A percentile compares a stretch with the other conserved stretches of the same genome.
These are phyloP conservation scores for Lindbergichthys nudifrons DNA, from an alignment of 2,797 vertebrate genomes.

Conservation along the genomic window DNA sequence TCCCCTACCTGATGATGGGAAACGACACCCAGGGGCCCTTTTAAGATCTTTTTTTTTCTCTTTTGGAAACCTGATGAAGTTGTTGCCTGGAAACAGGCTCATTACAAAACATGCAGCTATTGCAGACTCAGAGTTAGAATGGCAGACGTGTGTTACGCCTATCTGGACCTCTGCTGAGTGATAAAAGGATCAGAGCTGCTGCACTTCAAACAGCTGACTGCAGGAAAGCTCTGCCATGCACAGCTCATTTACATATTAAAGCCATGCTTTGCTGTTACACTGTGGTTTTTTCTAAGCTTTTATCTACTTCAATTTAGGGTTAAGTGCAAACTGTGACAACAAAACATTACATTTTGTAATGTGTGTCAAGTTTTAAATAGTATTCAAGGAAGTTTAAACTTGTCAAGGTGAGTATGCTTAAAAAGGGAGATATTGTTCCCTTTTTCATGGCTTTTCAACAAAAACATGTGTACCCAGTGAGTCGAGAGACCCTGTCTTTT, in stretches of 20 bases:
- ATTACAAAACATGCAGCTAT: constrained; percentile 40
- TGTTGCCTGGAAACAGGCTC: constrained; percentile 63
- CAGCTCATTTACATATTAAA: constrained; percentile 34
- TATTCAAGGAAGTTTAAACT: not conserved
- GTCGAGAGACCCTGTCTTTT: no score
- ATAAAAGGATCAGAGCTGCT: constrained; percentile 34
- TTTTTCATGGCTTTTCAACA: not conserved
- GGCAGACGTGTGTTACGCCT: constrained; percentile 27
- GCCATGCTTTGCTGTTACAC: constrained; percentile 8
- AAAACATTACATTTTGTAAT: not conserved
- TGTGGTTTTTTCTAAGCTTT: constrained; percentile 3
- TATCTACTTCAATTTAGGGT: not conserved
- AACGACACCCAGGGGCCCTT: constrained; percentile 42
- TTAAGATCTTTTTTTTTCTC: constrained; percentile 29
- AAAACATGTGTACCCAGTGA: not conserved
- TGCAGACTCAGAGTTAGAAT: constrained; percentile 21
- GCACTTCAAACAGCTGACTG: constrained; percentile 29
- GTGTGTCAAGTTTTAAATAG: not conserved
- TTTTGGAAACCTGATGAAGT: constrained; percentile 40
- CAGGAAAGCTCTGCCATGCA: constrained; percentile 6
- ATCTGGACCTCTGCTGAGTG: constrained; percentile 11
- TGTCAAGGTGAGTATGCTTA: not conserved
- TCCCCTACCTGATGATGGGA: constrained; percentile 46
- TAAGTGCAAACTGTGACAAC: not conserved
- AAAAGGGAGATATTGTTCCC: not conserved